phyloP scores from a whole-genome alignment of 2,797 vertebrate species.

The Rhodeus uyekii region DNA sequence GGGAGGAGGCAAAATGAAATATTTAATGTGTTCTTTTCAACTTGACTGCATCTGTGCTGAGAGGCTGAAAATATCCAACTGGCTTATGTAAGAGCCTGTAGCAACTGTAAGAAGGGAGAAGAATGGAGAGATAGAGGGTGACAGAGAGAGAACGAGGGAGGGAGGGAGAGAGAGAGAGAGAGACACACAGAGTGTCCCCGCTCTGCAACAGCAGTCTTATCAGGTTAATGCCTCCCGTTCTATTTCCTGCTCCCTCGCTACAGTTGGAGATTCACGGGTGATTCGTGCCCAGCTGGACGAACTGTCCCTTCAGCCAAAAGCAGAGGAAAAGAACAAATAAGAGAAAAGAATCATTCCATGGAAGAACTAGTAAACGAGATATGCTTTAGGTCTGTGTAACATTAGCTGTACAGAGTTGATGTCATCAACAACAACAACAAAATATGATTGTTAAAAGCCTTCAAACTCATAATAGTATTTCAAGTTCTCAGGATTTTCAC shows the following conservation, averaged over 20 bases:
- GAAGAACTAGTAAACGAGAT: conserved; percentile 2
- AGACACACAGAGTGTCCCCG: conserved; percentile 32
- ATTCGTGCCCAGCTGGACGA: conserved; percentile 45
- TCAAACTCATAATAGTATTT: neutral
- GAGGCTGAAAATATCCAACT: conserved; percentile 58
- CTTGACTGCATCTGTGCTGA: conserved; percentile 55
- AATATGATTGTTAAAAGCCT: too few species aligned
- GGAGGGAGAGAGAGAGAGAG: conserved; percentile 24
- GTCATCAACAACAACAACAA: too few species aligned
- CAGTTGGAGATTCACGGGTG: conserved; percentile 41
- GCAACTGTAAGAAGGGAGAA: conserved; percentile 50
- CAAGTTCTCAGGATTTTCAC: neutral
- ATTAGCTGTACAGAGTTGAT: neutral
- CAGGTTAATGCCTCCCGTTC: conserved; percentile 52
- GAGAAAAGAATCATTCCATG: conserved; percentile 3
- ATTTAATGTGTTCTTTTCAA: conserved; percentile 53
- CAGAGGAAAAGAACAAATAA: conserved; percentile 38
- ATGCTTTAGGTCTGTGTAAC: neutral
- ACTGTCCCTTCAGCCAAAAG: conserved; percentile 41
- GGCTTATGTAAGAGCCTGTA: conserved; percentile 61
- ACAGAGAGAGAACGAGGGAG: conserved; percentile 30
- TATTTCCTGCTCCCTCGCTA: conserved; percentile 49
- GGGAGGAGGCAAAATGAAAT: conserved; percentile 52
- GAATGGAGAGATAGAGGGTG: conserved; percentile 40
- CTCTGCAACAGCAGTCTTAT: conserved; percentile 58